These are phyloP conservation scores for Dinomys branickii DNA, from an alignment of 2,113 vertebrate genomes.

Conservation along the genomic window DNA sequence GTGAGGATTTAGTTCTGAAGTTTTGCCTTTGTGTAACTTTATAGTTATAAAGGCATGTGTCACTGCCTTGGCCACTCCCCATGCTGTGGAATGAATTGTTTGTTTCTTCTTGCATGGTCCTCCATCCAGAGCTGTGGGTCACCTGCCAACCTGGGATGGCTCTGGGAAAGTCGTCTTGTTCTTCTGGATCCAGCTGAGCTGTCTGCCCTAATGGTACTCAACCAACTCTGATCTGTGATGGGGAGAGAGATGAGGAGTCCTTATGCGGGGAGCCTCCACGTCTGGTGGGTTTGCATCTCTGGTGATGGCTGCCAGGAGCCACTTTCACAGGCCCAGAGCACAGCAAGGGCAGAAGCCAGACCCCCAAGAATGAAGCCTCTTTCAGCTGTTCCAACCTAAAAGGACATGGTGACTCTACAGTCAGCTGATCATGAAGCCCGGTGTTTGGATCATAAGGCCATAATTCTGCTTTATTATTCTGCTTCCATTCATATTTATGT, in stretches of 20 bases:
- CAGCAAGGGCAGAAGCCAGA: background rate
- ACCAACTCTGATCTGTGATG: background rate
- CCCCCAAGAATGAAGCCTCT: background rate
- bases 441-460: background rate
- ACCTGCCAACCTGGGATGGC: background rate
- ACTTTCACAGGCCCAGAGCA: background rate
- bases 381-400: background rate
- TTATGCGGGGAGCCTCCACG: background rate
- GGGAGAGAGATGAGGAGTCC: background rate
- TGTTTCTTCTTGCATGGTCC: background rate
- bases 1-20: background rate
- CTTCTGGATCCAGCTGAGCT: background rate
- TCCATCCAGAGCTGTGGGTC: background rate
- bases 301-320: fast-evolving
- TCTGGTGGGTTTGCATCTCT: background rate
- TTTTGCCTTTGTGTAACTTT: background rate
- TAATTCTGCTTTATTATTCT: background rate
- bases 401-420: too few relatives aligned
- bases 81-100: background rate
- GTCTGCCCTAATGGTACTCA: background rate
- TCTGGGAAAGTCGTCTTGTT: background rate
- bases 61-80: background rate
- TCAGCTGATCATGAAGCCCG: background rate
- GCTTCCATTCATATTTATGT: background rate
- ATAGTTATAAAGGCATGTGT: background rate